phyloP scores from a whole-genome alignment of 2,888 invertebrate genomes.

The Cephus spinipes region DNA sequence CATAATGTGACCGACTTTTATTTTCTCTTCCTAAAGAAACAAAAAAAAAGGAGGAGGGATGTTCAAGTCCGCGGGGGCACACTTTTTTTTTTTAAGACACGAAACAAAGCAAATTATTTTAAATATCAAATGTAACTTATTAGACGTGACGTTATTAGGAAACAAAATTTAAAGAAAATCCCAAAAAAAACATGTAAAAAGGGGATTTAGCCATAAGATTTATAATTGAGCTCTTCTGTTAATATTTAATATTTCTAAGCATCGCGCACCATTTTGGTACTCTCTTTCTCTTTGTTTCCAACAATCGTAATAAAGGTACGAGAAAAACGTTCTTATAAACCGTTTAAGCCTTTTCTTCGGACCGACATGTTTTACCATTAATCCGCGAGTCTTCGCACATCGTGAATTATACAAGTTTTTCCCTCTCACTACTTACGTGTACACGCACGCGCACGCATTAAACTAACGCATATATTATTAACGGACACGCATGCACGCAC shows the following conservation, averaged over 20 bases:
- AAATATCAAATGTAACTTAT: background rate
- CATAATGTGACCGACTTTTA: background rate
- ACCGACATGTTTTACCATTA: background rate
- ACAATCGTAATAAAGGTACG: background rate
- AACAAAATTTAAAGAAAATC: constrained; percentile 12
- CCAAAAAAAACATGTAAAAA: constrained; percentile 20
- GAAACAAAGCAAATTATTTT: background rate
- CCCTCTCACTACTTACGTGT: background rate
- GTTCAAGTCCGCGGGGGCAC: too few relatives aligned
- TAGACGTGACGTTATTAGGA: constrained; percentile 30
- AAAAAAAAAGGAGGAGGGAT: background rate
- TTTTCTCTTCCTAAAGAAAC: background rate
- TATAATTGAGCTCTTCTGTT: constrained; percentile 9
- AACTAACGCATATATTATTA: background rate
- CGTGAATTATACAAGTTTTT: background rate
- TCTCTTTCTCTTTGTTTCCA: constrained; percentile 16
- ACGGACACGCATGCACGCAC: background rate
- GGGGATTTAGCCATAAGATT: background rate
- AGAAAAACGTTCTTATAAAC: background rate
- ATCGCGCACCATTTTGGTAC: constrained; percentile 30
- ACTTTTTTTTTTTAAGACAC: constrained; percentile 26
- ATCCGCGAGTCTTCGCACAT: background rate
- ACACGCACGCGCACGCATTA: background rate
- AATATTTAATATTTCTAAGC: constrained; percentile 37
- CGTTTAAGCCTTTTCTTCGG: background rate